Conservation (phyloP, 2,888 invertebrate species). For the Pyrrhia umbra region DNA sequence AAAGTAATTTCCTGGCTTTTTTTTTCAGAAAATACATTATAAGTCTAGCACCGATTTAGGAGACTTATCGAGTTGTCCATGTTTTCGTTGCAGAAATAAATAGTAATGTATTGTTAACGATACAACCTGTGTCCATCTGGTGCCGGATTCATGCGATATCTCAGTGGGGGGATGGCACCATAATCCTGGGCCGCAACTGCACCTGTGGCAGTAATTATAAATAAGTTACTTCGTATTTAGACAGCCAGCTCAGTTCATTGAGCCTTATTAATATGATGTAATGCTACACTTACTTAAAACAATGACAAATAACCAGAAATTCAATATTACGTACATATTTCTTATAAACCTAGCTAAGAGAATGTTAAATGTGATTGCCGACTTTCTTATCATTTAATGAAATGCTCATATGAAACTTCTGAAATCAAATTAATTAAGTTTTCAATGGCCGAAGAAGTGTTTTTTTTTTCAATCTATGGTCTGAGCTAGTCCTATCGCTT, state of each 20-base stretch:
- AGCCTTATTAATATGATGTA: background rate
- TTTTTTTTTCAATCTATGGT: constrained; percentile 20
- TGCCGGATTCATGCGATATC: constrained; percentile 67
- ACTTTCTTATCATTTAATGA: constrained; percentile 71
- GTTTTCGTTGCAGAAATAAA: background rate
- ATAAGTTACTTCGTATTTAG: background rate
- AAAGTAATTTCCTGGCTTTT: background rate
- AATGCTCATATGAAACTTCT: constrained; percentile 55
- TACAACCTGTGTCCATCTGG: constrained; percentile 77
- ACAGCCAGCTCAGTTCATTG: constrained; percentile 36
- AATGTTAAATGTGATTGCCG: constrained; percentile 32
- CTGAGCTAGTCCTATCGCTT: background rate
- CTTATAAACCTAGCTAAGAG: constrained; percentile 19
- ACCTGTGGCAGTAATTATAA: constrained; percentile 50
- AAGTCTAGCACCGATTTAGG: too few species aligned
- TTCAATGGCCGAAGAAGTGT: constrained; percentile 23
- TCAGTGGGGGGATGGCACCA: constrained; percentile 16
- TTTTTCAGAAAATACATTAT: too few species aligned
- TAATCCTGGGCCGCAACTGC: constrained; percentile 46
- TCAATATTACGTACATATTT: constrained; percentile 58
- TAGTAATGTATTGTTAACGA: background rate
- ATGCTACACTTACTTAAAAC: constrained; percentile 59
- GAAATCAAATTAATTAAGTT: constrained; percentile 57
- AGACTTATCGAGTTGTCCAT: too few species aligned
- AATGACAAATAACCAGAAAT: constrained; percentile 52